A percentile compares a stretch with the other conserved stretches of the same genome.
phyloP scores from a whole-genome alignment of 2,113 vertebrate species.

The Struthio camelus region DNA sequence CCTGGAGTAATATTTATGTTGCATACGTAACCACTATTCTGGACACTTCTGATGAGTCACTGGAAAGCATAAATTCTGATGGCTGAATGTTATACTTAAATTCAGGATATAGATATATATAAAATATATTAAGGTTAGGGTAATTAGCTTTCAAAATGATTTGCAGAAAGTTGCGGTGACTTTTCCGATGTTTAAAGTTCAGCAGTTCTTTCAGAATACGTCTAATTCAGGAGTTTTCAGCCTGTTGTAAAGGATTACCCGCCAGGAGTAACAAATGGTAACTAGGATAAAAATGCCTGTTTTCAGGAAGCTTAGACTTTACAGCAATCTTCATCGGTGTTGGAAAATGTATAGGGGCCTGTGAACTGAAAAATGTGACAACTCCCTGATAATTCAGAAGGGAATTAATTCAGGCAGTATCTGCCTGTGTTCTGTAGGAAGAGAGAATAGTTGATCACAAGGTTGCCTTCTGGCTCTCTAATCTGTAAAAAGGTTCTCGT shows the following conservation, averaged over 20 bases:
- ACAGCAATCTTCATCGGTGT: background rate
- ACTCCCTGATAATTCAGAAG: slow-evolving; percentile 29
- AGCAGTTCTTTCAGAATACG: slow-evolving; percentile 19
- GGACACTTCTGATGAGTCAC: background rate
- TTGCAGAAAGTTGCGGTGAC: slow-evolving; percentile 5
- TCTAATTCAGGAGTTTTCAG: slow-evolving; percentile 10
- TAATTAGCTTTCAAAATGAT: slow-evolving; percentile 21
- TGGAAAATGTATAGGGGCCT: background rate
- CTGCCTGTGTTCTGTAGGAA: background rate
- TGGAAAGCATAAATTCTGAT: background rate
- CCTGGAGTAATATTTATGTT: background rate
- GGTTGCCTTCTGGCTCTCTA: slow-evolving; percentile 48
- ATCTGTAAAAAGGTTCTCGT: background rate
- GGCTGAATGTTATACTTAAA: background rate
- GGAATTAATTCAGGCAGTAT: slow-evolving; percentile 43
- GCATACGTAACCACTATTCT: background rate
- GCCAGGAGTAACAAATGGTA: slow-evolving; percentile 43
- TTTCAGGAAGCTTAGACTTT: slow-evolving; percentile 49
- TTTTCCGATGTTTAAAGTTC: background rate
- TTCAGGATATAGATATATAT: background rate
- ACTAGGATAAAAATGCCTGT: slow-evolving; percentile 20
- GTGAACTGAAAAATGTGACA: slow-evolving; percentile 38
- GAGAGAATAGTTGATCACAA: slow-evolving; percentile 58
- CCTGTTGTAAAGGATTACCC: slow-evolving; percentile 39
- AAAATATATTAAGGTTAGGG: background rate